Evolutionary conservation across 2,797 vertebrate species (phyloP).

Genomic region (Darevskia mixta): DNA sequence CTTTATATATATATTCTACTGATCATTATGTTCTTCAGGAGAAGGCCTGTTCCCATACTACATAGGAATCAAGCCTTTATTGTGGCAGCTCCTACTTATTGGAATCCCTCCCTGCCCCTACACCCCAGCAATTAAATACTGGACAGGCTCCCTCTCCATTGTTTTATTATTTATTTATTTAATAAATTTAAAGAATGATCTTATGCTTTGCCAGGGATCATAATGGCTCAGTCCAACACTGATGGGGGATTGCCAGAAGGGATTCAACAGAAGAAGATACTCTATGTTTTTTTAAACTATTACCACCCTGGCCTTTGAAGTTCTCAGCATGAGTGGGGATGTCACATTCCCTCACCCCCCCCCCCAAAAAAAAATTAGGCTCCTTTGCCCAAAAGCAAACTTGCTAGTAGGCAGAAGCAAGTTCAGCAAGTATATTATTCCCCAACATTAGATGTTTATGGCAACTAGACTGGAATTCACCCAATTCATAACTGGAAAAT

Average conservation of each 20-base stretch:
- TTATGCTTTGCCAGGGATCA: neutral
- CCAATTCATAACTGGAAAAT: neutral
- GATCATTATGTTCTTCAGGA: too few species aligned
- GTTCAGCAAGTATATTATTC: neutral
- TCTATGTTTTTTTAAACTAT: neutral
- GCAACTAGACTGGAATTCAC: neutral
- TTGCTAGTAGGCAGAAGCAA: neutral
- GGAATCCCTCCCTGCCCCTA: too few species aligned
- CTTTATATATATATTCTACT: too few species aligned
- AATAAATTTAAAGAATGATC: too few species aligned
- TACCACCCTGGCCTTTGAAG: neutral
- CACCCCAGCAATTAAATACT: too few species aligned
- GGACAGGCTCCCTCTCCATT: too few species aligned
- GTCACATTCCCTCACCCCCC: neutral
- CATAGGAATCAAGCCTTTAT: too few species aligned
- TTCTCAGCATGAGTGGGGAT: neutral
- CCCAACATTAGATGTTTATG: neutral
- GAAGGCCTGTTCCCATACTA: too few species aligned
- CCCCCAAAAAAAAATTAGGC: too few species aligned
- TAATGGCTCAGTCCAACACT: neutral
- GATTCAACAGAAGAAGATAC: neutral
- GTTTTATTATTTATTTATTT: too few species aligned
- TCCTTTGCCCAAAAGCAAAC: neutral
- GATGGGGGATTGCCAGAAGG: neutral
- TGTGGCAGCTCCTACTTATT: too few species aligned